Percentiles rank a stretch among this genome's conserved stretches.
Evolutionary conservation across 2,113 vertebrate genomes (phyloP).

Genomic region (Plectropomus leopardus): DNA sequence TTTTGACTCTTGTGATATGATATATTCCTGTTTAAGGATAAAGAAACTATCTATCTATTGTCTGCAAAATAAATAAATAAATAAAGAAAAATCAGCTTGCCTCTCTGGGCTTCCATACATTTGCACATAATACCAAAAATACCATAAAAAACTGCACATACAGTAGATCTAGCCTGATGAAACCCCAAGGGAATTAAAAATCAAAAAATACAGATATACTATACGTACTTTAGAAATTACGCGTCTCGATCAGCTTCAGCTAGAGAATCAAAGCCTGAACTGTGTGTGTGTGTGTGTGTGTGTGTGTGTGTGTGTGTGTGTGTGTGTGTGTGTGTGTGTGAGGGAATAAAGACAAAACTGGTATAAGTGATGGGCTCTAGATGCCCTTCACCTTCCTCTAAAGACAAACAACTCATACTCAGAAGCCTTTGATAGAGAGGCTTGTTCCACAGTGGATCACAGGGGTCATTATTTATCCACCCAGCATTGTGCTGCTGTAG

Average conservation of each 20-base stretch:
- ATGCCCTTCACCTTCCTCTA: conserved; percentile 58
- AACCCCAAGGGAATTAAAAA: background rate
- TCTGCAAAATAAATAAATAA: too few species aligned
- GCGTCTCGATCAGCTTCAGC: background rate
- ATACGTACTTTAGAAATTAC: background rate
- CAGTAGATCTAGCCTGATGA: background rate
- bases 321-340: background rate
- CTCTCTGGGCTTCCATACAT: background rate
- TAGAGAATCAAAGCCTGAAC: background rate
- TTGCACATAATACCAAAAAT: too few species aligned
- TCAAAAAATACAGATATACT: background rate
- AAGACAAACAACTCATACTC: conserved; percentile 55
- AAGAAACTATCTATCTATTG: too few species aligned
- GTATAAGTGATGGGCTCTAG: conserved; percentile 50
- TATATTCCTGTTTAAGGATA: too few species aligned
- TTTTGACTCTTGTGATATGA: too few species aligned
- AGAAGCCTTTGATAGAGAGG: conserved; percentile 45
- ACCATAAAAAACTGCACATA: background rate
- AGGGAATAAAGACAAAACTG: conserved; percentile 19
- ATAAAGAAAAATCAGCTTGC: too few species aligned
- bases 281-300: background rate
- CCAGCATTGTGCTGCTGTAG: conserved; percentile 14
- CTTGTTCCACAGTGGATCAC: conserved; percentile 26
- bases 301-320: background rate
- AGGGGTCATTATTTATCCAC: conserved; percentile 45